These are phyloP conservation scores for Dicaeum eximium DNA, from an alignment of 2,113 vertebrate genomes.

Conservation along the genomic window DNA sequence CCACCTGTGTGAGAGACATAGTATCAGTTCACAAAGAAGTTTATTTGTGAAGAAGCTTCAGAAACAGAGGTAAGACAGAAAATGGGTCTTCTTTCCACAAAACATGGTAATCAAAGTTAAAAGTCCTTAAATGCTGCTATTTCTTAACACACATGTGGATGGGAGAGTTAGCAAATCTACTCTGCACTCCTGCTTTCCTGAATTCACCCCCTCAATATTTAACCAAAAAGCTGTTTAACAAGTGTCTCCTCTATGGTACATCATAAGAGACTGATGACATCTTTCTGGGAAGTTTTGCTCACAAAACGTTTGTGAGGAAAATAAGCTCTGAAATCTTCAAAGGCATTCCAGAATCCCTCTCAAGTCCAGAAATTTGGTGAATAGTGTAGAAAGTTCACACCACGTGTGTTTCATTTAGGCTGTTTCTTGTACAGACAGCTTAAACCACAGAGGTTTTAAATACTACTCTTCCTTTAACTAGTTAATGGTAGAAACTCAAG, in stretches of 20 bases:
- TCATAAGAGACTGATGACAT: not conserved
- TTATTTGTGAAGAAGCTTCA: not conserved
- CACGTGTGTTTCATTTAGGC: not conserved
- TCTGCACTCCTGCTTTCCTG: not conserved
- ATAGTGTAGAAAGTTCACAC: not conserved
- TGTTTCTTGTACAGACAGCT: not conserved
- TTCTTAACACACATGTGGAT: not conserved
- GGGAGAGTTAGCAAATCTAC: not conserved
- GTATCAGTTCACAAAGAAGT: not conserved
- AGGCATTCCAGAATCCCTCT: not conserved
- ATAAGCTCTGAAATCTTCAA: not conserved
- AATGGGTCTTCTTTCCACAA: not conserved
- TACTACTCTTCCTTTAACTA: not conserved
- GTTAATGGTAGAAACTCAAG: not conserved
- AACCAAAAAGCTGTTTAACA: not conserved
- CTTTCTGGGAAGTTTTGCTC: not conserved
- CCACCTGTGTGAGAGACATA: slow-evolving; percentile 75
- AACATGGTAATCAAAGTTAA: not conserved
- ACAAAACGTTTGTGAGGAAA: not conserved
- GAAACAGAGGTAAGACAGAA: not conserved
- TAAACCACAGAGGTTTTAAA: not conserved
- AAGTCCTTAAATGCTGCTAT: not conserved
- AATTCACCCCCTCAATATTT: not conserved
- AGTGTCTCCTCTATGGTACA: not conserved
- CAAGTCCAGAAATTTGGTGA: not conserved